Evolutionary conservation across 2,888 invertebrate species (phyloP).

Genomic region (Pollenia angustigena): DNA sequence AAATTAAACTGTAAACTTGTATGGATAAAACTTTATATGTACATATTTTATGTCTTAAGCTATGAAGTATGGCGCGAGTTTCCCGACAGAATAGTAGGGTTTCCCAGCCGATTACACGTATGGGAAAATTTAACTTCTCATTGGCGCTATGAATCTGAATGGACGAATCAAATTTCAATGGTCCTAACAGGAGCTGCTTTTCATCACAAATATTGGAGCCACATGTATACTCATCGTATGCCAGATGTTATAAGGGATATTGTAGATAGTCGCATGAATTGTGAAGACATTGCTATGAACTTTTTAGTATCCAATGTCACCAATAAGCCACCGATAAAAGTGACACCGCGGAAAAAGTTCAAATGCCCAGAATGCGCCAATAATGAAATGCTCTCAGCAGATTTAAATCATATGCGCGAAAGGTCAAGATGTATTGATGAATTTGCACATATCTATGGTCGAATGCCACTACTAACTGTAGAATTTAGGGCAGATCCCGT

Average conservation of each 20-base stretch:
- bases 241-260: constrained; percentile 93
- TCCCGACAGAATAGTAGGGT: constrained; percentile 97
- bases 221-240: constrained; percentile 95
- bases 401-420: constrained; percentile 96
- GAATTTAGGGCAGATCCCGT: constrained; percentile 98
- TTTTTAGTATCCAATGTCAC: constrained; percentile 97
- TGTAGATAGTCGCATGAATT: constrained; percentile 98
- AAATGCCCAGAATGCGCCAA: constrained; percentile 98
- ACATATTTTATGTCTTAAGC: constrained; percentile 76
- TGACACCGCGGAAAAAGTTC: constrained; percentile 97
- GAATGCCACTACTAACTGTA: constrained; percentile 93
- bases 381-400: constrained; percentile 96
- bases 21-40: neutral
- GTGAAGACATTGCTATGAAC: constrained; percentile 99
- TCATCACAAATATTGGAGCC: constrained; percentile 98
- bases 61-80: constrained; percentile 98
- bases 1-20: constrained; percentile 75
- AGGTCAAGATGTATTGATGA: constrained; percentile 94
- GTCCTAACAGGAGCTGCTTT: constrained; percentile 98
- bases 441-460: constrained; percentile 91
- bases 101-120: constrained; percentile 96
- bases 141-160: constrained; percentile 98
- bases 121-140: constrained; percentile 94
- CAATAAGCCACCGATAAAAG: constrained; percentile 96
- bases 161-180: constrained; percentile 98